Evolutionary conservation across 2,113 vertebrate genomes (phyloP).

Genomic region (Percina caprodes): DNA sequence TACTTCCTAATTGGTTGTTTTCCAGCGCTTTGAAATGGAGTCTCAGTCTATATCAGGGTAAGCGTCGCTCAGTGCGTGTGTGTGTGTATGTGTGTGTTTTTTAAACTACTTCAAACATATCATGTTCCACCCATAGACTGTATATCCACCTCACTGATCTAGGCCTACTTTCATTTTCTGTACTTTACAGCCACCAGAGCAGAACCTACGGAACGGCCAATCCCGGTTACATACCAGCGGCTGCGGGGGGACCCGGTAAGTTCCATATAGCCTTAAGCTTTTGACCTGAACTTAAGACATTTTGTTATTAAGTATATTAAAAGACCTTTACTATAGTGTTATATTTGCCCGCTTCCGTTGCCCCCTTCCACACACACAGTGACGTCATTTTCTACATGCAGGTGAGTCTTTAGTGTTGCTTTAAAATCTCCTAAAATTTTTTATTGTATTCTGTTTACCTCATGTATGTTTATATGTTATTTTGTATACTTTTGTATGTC

Average conservation of each 20-base stretch:
- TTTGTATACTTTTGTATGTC: no score
- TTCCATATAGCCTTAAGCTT: not conserved
- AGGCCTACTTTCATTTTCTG: slow-evolving; percentile 52
- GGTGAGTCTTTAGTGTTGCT: not conserved
- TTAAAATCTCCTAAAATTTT: no score
- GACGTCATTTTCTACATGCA: slow-evolving; percentile 36
- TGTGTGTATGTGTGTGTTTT: not conserved
- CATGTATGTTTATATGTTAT: no score
- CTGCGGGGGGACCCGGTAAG: slow-evolving; percentile 45
- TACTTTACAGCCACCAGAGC: slow-evolving; percentile 33
- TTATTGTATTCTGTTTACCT: no score
- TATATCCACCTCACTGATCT: rapidly evolving
- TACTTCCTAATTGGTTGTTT: not conserved
- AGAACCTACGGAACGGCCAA: slow-evolving; percentile 62
- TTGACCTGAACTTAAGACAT: rapidly evolving
- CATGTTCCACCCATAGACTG: no score
- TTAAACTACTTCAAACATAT: not conserved
- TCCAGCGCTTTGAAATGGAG: slow-evolving; percentile 39
- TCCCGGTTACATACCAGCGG: slow-evolving; percentile 53
- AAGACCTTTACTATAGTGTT: not conserved
- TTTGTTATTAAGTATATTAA: not conserved
- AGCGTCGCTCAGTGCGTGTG: not conserved
- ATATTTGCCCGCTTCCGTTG: not conserved
- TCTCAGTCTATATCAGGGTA: slow-evolving; percentile 43
- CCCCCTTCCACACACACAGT: not conserved